These are phyloP conservation scores for Lobophora halterata DNA, from an alignment of 2,888 invertebrate species.

Conservation along the genomic window DNA sequence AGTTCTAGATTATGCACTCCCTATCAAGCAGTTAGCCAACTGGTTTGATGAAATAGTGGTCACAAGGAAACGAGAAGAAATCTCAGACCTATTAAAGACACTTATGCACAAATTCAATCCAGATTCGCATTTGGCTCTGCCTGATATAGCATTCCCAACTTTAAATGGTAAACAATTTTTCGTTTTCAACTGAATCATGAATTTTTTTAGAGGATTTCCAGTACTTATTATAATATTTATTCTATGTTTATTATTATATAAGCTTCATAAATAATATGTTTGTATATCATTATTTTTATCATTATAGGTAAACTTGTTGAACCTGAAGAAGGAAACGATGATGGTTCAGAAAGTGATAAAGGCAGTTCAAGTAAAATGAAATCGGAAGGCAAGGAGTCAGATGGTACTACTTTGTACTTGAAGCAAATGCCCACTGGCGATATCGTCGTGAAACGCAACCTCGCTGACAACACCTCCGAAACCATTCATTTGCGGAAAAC, in stretches of 20 bases:
- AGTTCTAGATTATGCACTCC: slow-evolving; percentile 86
- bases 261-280: too few species aligned
- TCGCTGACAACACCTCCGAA: slow-evolving; percentile 57
- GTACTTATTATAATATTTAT: too few species aligned
- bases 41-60: slow-evolving; percentile 95
- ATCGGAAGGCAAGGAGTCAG: slow-evolving; percentile 55
- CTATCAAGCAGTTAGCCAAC: slow-evolving; percentile 89
- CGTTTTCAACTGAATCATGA: too few species aligned
- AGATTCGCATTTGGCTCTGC: slow-evolving; percentile 83
- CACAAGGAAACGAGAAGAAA: slow-evolving; percentile 91
- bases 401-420: slow-evolving; percentile 63
- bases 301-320: slow-evolving; percentile 81
- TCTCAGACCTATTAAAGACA: slow-evolving; percentile 87
- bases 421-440: slow-evolving; percentile 71
- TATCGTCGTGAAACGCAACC: slow-evolving; percentile 67
- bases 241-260: too few species aligned
- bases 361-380: slow-evolving; percentile 36
- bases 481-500: slow-evolving; percentile 69
- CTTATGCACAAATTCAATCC: slow-evolving; percentile 88
- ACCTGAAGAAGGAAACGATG: slow-evolving; percentile 80
- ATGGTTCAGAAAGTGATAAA: slow-evolving; percentile 70
- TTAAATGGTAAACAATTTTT: slow-evolving; percentile 79
- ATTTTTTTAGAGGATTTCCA: too few species aligned
- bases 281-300: slow-evolving; percentile 35
- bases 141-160: slow-evolving; percentile 88